Evolutionary conservation across 2,888 invertebrate genomes (phyloP).

Genomic region (Amiota minor): DNA sequence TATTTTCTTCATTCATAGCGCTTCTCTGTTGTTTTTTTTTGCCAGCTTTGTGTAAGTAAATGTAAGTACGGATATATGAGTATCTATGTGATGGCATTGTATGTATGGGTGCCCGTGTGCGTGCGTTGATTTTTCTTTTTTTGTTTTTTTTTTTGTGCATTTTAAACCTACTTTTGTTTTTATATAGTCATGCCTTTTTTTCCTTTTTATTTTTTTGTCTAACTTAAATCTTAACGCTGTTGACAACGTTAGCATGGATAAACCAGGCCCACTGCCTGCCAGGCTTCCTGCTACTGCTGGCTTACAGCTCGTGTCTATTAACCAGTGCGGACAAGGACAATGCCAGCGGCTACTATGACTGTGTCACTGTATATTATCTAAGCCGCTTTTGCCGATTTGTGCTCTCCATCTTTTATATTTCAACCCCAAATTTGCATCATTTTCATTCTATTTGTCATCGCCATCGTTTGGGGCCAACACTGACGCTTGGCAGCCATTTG

Average conservation of each 20-base stretch:
- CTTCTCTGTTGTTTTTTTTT: no score
- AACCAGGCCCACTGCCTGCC: conserved; percentile 12
- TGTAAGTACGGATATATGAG: no score
- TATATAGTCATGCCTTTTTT: conserved; percentile 33
- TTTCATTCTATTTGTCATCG: no score
- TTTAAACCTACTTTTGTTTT: conserved; percentile 44
- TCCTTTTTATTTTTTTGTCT: conserved; percentile 38
- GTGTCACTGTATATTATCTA: not conserved
- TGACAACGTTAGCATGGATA: conserved; percentile 7
- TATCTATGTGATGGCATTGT: not conserved
- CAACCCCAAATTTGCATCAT: no score
- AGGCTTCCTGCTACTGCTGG: not conserved
- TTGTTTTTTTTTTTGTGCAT: conserved; percentile 34
- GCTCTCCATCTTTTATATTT: no score
- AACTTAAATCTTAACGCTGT: conserved; percentile 51
- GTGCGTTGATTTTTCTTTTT: conserved; percentile 24
- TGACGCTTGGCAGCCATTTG: conserved; percentile 17
- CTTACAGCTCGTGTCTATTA: not conserved
- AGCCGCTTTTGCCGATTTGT: not conserved
- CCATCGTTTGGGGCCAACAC: not conserved
- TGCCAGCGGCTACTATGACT: not conserved
- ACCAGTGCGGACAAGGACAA: not conserved
- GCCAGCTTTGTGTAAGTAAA: no score
- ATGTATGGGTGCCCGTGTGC: not conserved
- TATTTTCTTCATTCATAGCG: no score